These are phyloP conservation scores for Lophius piscatorius DNA, from an alignment of 2,113 vertebrate genomes.

Conservation along the genomic window DNA sequence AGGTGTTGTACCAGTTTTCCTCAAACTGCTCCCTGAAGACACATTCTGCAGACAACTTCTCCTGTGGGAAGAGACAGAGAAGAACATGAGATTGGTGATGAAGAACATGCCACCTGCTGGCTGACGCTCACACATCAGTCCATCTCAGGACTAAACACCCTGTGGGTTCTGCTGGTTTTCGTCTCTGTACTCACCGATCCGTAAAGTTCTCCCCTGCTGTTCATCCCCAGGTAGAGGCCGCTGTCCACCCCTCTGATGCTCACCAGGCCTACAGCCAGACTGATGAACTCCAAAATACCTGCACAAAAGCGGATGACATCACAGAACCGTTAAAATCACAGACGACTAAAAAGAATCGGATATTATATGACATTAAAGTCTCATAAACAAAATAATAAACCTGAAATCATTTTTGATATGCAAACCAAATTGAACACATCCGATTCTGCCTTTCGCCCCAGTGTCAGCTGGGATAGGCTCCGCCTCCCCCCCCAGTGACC, in stretches of 20 bases:
- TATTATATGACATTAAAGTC: too few species aligned
- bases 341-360: too few species aligned
- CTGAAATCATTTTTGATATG: too few species aligned
- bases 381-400: too few species aligned
- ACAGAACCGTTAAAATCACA: too few species aligned
- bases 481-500: too few species aligned
- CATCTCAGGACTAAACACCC: too few species aligned
- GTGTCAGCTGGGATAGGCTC: too few species aligned
- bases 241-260: conserved; percentile 99
- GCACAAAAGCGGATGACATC: conserved; percentile 31
- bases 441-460: too few species aligned
- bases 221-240: conserved; percentile 97
- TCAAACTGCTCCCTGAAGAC: conserved; percentile 98
- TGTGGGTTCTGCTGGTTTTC: too few species aligned
- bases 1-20: conserved; percentile 99
- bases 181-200: conserved; percentile 92
- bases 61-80: conserved; percentile 76
- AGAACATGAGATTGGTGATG: conserved; percentile 13
- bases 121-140: not conserved
- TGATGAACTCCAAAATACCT: conserved; percentile 99
- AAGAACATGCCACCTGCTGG: conserved; percentile 37
- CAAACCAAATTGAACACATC: too few species aligned
- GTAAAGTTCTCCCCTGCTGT: conserved; percentile 92
- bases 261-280: conserved; percentile 96
- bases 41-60: conserved; percentile 94